Conservation (phyloP, 1,140 invertebrate genomes). For the Aricia agestis region DNA sequence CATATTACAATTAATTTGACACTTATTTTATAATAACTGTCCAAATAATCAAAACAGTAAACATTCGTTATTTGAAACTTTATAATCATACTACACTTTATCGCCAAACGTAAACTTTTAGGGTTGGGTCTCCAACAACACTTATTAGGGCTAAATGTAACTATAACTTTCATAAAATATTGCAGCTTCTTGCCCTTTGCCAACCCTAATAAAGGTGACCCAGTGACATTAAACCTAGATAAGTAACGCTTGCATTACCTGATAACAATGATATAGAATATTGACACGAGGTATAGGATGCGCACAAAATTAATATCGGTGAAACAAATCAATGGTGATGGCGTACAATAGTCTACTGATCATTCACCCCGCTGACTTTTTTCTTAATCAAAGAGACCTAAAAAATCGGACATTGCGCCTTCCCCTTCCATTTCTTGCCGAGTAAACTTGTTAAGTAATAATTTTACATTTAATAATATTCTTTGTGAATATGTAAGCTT, state of each 20-base stretch:
- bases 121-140: conserved; percentile 10
- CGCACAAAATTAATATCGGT: not conserved
- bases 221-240: conserved; percentile 8
- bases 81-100: conserved; percentile 1
- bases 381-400: too few relatives aligned
- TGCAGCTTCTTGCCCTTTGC: conserved; percentile 7
- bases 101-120: conserved; percentile 9
- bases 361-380: too few relatives aligned
- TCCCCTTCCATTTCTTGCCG: too few relatives aligned
- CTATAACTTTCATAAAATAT: conserved; percentile 15
- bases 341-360: too few relatives aligned
- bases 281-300: not conserved
- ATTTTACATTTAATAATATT: too few relatives aligned
- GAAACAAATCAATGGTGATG: too few relatives aligned
- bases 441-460: too few relatives aligned
- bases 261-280: not conserved
- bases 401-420: too few relatives aligned
- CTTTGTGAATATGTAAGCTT: too few relatives aligned
- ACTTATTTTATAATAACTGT: not conserved
- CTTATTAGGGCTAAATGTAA: conserved; percentile 8
- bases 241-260: not conserved
- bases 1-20: too few relatives aligned
- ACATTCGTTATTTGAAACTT: not conserved
- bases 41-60: not conserved
- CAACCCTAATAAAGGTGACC: conserved; percentile 15